phyloP scores from a whole-genome alignment of 2,113 vertebrate genomes.

The Microtus ochrogaster region DNA sequence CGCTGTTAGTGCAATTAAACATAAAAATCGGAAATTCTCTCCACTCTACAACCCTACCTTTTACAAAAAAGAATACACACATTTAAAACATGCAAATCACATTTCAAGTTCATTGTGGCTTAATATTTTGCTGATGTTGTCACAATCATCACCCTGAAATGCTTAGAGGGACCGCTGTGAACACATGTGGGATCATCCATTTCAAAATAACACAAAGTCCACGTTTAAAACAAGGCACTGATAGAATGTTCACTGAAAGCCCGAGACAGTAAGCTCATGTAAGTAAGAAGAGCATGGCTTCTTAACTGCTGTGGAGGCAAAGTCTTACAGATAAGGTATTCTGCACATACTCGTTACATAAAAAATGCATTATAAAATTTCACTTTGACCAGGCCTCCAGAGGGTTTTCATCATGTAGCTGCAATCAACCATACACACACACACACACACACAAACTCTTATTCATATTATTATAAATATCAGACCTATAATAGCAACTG shows the following conservation, averaged over 20 bases:
- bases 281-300: slow-evolving; percentile 42
- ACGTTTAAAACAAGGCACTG: slow-evolving; percentile 70
- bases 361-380: not conserved
- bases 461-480: slow-evolving; percentile 11
- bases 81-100: slow-evolving; percentile 75
- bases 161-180: slow-evolving; percentile 69
- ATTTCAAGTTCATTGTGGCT: slow-evolving; percentile 77
- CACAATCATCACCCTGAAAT: slow-evolving; percentile 74
- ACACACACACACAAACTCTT: not conserved
- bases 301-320: not conserved
- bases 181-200: slow-evolving; percentile 72
- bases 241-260: slow-evolving; percentile 59
- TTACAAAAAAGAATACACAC: slow-evolving; percentile 76
- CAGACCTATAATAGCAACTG: not conserved
- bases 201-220: slow-evolving; percentile 62
- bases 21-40: slow-evolving; percentile 84
- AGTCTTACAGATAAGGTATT: slow-evolving; percentile 14
- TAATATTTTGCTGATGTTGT: slow-evolving; percentile 82
- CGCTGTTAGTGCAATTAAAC: slow-evolving; percentile 93
- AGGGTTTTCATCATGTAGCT: slow-evolving; percentile 7
- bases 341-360: not conserved
- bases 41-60: slow-evolving; percentile 48
- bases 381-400: not conserved
- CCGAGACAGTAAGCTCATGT: slow-evolving; percentile 48
- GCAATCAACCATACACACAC: not conserved